Percentiles rank a stretch among this genome's conserved stretches.
Evolutionary conservation across 2,888 invertebrate genomes (phyloP).

Genomic region (Philopedon plagiatum): DNA sequence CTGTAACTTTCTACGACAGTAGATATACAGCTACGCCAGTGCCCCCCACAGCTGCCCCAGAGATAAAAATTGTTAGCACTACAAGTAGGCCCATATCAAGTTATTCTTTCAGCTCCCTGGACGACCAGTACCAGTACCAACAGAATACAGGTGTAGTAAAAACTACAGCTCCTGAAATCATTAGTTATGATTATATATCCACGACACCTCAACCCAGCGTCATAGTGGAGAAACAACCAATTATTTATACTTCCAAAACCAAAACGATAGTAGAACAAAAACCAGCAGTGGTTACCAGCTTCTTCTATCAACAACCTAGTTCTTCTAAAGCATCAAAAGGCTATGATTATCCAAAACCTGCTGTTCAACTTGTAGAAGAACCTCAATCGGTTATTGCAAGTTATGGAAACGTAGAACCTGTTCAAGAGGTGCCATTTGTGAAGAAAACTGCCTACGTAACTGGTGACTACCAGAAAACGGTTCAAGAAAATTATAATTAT

Average conservation of each 20-base stretch:
- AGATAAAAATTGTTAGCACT: conserved; percentile 28
- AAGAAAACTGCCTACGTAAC: conserved; percentile 64
- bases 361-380: conserved; percentile 64
- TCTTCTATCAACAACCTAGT: conserved; percentile 37
- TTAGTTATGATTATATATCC: conserved; percentile 37
- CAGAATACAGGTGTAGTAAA: conserved; percentile 29
- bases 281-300: conserved; percentile 47
- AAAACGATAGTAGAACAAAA: conserved; percentile 24
- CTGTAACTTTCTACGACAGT: conserved; percentile 58
- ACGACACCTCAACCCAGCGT: conserved; percentile 39
- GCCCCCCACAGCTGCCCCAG: conserved; percentile 24
- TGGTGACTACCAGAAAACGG: conserved; percentile 49
- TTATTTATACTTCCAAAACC: conserved; percentile 16
- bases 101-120: conserved; percentile 59
- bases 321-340: conserved; percentile 36
- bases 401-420: conserved; percentile 55
- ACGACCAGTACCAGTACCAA: conserved; percentile 54
- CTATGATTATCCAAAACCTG: conserved; percentile 59
- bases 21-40: conserved; percentile 54
- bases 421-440: conserved; percentile 62
- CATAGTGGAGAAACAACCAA: not conserved
- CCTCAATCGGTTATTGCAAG: conserved; percentile 54
- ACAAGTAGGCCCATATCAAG: conserved; percentile 57
- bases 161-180: conserved; percentile 34
- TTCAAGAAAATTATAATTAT: conserved; percentile 37